These are phyloP conservation scores for Edolisoma coerulescens DNA, from an alignment of 2,113 vertebrate species.

Conservation along the genomic window DNA sequence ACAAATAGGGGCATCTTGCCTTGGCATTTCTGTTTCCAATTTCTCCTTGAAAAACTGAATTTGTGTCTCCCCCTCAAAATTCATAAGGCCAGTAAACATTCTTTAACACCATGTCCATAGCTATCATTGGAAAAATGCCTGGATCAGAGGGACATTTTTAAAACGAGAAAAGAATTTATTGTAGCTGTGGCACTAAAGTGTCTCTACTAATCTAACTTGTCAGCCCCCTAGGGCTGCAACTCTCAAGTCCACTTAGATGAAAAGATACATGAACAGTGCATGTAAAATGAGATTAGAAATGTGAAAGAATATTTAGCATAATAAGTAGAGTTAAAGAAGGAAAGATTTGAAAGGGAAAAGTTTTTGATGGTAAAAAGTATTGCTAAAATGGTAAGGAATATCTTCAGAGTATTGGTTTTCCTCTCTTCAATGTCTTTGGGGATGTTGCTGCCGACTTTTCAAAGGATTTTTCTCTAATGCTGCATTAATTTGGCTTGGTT, in stretches of 20 bases:
- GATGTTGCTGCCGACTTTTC: background rate
- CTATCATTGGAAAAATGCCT: background rate
- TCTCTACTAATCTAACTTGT: conserved; percentile 17
- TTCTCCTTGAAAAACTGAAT: background rate
- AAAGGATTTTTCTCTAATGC: background rate
- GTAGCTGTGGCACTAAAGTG: background rate
- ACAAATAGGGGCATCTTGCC: background rate
- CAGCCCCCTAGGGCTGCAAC: background rate
- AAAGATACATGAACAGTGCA: background rate
- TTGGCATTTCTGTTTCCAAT: background rate
- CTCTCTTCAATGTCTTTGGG: background rate
- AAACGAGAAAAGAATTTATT: conserved; percentile 17
- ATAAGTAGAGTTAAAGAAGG: background rate
- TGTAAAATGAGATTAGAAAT: background rate
- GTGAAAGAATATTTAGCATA: background rate
- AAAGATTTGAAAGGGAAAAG: background rate
- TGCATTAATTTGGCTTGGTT: background rate
- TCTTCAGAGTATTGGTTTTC: background rate
- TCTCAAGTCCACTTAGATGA: background rate
- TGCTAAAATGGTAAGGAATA: background rate
- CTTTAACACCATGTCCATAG: background rate
- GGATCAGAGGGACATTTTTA: background rate
- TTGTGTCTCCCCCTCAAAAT: no score
- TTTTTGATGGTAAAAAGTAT: background rate
- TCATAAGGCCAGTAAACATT: background rate